Percentiles rank a stretch among this genome's conserved stretches.
Evolutionary conservation across 2,113 vertebrate species (phyloP).

Genomic region (Notiomystis cincta): DNA sequence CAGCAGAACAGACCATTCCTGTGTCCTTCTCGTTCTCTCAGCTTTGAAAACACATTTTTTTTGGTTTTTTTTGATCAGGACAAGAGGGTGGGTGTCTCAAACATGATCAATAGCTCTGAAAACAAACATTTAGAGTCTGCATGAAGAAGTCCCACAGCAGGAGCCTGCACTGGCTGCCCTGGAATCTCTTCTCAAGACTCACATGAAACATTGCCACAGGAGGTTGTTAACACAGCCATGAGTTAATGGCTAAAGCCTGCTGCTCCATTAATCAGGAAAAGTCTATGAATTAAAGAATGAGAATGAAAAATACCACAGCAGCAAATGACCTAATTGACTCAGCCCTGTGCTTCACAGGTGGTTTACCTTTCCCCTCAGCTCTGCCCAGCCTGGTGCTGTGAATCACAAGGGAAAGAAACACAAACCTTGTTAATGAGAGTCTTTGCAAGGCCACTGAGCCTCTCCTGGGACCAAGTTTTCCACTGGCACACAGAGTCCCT

Average conservation of each 20-base stretch:
- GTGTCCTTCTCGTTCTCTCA: neutral
- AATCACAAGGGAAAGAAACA: neutral
- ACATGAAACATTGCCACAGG: neutral
- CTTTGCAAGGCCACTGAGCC: neutral
- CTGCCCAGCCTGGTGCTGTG: neutral
- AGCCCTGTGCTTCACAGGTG: neutral
- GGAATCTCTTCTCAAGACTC: neutral
- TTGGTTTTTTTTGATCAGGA: neutral
- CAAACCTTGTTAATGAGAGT: neutral
- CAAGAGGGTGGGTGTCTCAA: neutral
- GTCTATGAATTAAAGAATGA: neutral
- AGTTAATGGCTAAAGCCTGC: neutral
- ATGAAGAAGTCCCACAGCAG: neutral
- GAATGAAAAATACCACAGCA: neutral
- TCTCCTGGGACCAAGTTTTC: neutral
- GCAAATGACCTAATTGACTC: neutral
- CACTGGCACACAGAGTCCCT: neutral
- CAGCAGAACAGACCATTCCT: neutral
- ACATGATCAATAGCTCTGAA: neutral
- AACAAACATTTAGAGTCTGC: neutral
- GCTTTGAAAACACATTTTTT: neutral
- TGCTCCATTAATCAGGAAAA: conserved; percentile 17
- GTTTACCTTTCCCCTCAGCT: neutral
- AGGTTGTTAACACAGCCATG: neutral
- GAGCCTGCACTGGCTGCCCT: neutral